phyloP scores from a whole-genome alignment of 2,888 invertebrate species.

The Zygaena filipendulae region DNA sequence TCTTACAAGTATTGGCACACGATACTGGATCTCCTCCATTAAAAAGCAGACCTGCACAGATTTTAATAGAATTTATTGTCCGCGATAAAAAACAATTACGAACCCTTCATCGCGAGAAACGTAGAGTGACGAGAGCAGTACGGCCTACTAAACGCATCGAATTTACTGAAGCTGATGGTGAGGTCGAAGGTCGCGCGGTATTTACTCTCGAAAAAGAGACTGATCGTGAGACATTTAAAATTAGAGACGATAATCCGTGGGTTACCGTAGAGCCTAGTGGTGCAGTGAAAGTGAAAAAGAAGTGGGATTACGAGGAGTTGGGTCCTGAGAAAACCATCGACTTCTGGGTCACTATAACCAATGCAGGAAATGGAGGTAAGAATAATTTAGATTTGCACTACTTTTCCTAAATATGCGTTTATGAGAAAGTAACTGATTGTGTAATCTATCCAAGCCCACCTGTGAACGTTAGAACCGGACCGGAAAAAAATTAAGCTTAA shows the following conservation, averaged over 20 bases:
- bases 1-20: conserved; percentile 84
- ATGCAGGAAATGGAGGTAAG: conserved; percentile 89
- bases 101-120: conserved; percentile 75
- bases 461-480: no score
- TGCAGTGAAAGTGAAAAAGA: conserved; percentile 92
- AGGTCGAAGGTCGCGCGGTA: conserved; percentile 86
- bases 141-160: conserved; percentile 94
- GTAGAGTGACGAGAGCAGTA: conserved; percentile 89
- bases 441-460: no score
- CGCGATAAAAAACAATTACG: conserved; percentile 71
- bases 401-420: no score
- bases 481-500: no score
- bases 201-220: conserved; percentile 93
- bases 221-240: conserved; percentile 92
- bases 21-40: conserved; percentile 81
- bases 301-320: conserved; percentile 96
- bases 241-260: conserved; percentile 94
- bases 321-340: conserved; percentile 95
- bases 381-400: background rate
- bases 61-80: conserved; percentile 77
- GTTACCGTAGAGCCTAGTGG: conserved; percentile 93
- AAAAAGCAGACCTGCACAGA: conserved; percentile 78
- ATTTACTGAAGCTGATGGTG: conserved; percentile 91
- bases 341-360: conserved; percentile 95
- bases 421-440: no score